Conservation (phyloP, 2,888 invertebrate species). For the Fragum sueziense region DNA sequence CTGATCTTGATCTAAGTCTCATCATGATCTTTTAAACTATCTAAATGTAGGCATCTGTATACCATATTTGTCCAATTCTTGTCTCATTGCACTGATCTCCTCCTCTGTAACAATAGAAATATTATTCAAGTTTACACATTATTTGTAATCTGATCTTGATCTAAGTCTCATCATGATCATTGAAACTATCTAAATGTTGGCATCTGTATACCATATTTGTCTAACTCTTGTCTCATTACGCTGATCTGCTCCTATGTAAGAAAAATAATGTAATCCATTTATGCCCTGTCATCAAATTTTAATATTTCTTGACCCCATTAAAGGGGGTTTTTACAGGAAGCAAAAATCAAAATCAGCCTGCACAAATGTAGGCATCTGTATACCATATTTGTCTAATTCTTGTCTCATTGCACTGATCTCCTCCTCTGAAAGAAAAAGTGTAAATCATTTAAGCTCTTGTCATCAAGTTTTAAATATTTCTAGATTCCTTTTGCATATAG, state of each 20-base stretch:
- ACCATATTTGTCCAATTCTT: constrained; percentile 88
- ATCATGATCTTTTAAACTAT: too few relatives aligned
- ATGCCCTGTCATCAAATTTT: too few relatives aligned
- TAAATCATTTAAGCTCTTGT: too few relatives aligned
- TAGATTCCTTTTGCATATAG: too few relatives aligned
- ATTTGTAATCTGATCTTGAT: too few relatives aligned
- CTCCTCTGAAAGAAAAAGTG: constrained; percentile 80
- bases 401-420: constrained; percentile 88
- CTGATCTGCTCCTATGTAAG: constrained; percentile 86
- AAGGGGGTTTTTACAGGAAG: too few relatives aligned
- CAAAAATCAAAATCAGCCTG: too few relatives aligned
- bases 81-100: constrained; percentile 88
- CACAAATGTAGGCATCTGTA: constrained; percentile 89
- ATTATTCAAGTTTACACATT: too few relatives aligned
- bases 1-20: too few relatives aligned
- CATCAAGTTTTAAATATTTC: too few relatives aligned
- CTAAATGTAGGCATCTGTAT: constrained; percentile 89
- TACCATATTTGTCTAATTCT: constrained; percentile 88
- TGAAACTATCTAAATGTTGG: constrained; percentile 90
- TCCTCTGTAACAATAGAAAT: constrained; percentile 76
- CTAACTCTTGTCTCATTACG: constrained; percentile 87
- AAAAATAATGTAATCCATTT: neutral
- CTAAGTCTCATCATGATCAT: too few relatives aligned
- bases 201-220: constrained; percentile 88
- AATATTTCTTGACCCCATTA: too few relatives aligned